Conservation (phyloP, 2,888 invertebrate genomes). For the Dasysyrphus tricinctus region DNA sequence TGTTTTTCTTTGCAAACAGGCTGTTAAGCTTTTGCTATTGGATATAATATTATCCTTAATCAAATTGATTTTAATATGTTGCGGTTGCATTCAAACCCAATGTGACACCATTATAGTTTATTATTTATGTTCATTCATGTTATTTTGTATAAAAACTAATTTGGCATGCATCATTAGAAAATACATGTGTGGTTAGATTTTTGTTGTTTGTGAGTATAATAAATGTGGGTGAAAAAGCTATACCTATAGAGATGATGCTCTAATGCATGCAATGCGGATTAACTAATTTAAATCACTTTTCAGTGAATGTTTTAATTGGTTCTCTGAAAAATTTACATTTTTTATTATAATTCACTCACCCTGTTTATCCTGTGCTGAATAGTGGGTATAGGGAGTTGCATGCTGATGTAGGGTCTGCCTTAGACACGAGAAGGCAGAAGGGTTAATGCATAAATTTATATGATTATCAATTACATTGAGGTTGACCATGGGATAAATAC, state of each 20-base stretch:
- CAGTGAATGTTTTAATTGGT: slow-evolving; percentile 49
- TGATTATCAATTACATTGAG: slow-evolving; percentile 39
- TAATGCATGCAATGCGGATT: slow-evolving; percentile 19
- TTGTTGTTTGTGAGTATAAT: not conserved
- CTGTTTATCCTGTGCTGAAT: not conserved
- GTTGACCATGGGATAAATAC: slow-evolving; percentile 43
- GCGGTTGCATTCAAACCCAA: slow-evolving; percentile 14
- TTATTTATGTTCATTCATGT: slow-evolving; percentile 40
- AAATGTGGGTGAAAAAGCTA: not conserved
- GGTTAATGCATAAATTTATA: not conserved
- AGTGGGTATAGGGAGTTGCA: not conserved
- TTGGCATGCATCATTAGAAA: slow-evolving; percentile 58
- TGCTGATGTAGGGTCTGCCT: not conserved
- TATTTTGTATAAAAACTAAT: slow-evolving; percentile 32
- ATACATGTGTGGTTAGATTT: slow-evolving; percentile 46
- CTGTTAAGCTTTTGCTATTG: not conserved
- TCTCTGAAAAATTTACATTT: slow-evolving; percentile 15
- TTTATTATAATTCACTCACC: not conserved
- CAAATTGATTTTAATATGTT: slow-evolving; percentile 7
- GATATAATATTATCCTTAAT: not conserved
- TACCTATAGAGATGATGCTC: not conserved
- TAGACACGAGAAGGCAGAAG: not conserved
- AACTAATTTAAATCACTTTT: slow-evolving; percentile 67
- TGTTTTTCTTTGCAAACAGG: not conserved
- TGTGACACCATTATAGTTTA: slow-evolving; percentile 45